These are phyloP conservation scores for Timandra comae DNA, from an alignment of 2,888 invertebrate genomes.

Conservation along the genomic window DNA sequence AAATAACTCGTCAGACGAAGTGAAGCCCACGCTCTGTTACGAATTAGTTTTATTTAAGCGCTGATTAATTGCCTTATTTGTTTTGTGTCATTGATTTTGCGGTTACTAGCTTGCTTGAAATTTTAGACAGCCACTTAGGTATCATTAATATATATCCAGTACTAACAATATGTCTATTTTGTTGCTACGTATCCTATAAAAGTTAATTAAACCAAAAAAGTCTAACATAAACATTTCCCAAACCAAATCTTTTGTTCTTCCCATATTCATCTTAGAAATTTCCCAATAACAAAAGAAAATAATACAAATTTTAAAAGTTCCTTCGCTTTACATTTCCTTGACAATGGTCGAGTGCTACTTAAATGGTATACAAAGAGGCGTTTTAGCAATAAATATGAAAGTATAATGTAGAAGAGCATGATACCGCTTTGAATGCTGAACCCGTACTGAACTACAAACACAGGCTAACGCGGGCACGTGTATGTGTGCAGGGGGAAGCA, in stretches of 20 bases:
- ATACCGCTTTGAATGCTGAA: slow-evolving; percentile 69
- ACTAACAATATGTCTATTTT: too few species aligned
- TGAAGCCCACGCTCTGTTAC: slow-evolving; percentile 51
- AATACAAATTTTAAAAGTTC: not conserved
- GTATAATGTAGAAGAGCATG: slow-evolving; percentile 66
- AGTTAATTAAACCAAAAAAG: too few species aligned
- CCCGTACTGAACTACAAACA: slow-evolving; percentile 69
- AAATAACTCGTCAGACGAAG: slow-evolving; percentile 59
- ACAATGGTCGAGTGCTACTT: slow-evolving; percentile 16
- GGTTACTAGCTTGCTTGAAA: too few species aligned
- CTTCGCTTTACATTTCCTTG: not conserved
- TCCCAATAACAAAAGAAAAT: too few species aligned
- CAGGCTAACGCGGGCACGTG: slow-evolving; percentile 39
- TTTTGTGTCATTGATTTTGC: slow-evolving; percentile 32
- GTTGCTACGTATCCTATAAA: too few species aligned
- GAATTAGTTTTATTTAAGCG: slow-evolving; percentile 72
- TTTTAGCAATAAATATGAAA: slow-evolving; percentile 70
- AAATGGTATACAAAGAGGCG: slow-evolving; percentile 47
- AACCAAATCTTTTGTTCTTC: slow-evolving; percentile 8
- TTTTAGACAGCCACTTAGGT: too few species aligned
- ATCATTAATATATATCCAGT: too few species aligned
- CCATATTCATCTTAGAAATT: not conserved
- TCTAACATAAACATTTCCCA: too few species aligned
- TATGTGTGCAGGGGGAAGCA: slow-evolving; percentile 34
- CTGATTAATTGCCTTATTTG: slow-evolving; percentile 65